These are phyloP conservation scores for Scelioninae gen. 2 DNA, from an alignment of 2,888 invertebrate genomes.

Conservation along the genomic window DNA sequence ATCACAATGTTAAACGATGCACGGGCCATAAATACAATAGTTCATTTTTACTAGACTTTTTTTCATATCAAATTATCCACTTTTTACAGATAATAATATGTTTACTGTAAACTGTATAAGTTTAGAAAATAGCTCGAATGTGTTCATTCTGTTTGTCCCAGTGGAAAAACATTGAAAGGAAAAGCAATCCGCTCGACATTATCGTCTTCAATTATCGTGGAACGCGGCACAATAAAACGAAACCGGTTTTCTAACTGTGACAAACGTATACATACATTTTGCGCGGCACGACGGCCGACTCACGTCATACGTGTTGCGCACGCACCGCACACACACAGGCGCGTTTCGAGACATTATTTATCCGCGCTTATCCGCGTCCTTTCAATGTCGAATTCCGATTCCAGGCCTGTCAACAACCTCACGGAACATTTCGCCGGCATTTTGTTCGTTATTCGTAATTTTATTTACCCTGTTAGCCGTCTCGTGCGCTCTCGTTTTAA, in stretches of 20 bases:
- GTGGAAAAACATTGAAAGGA: constrained; percentile 48
- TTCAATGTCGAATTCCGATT: constrained; percentile 29
- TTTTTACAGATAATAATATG: no score
- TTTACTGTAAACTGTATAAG: no score
- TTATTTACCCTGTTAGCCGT: constrained; percentile 23
- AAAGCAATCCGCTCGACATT: constrained; percentile 40
- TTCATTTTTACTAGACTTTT: no score
- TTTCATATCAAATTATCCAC: no score
- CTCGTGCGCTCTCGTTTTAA: constrained; percentile 25
- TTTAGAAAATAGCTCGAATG: no score
- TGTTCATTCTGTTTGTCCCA: neutral
- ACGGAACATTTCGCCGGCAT: no score
- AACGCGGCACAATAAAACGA: constrained; percentile 55
- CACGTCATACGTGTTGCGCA: constrained; percentile 35
- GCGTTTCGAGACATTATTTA: constrained; percentile 31
- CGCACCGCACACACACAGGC: neutral
- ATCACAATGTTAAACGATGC: no score
- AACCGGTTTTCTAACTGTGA: constrained; percentile 58
- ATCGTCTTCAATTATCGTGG: constrained; percentile 55
- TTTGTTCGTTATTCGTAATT: neutral
- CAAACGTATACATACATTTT: constrained; percentile 39
- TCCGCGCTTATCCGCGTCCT: constrained; percentile 14
- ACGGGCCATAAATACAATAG: no score
- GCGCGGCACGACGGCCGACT: constrained; percentile 42
- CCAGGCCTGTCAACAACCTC: no score